These are phyloP conservation scores for Esox masquinongy DNA, from an alignment of 2,797 vertebrate species.

Conservation along the genomic window DNA sequence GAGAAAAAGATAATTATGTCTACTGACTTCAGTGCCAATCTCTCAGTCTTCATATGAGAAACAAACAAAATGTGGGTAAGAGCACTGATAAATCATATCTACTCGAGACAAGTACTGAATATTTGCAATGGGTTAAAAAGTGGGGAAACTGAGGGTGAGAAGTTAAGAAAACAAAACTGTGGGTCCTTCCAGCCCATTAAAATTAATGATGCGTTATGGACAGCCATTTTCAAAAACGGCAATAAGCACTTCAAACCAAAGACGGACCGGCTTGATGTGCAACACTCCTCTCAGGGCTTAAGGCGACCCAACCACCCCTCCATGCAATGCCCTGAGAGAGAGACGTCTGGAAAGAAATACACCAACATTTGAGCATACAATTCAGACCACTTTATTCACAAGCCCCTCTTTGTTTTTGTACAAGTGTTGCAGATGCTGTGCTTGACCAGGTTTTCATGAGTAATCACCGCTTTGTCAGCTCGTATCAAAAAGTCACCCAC, in stretches of 20 bases:
- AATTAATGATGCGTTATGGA: constrained; percentile 64
- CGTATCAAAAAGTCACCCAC: constrained; percentile 57
- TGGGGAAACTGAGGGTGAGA: neutral
- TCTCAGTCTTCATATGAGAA: constrained; percentile 56
- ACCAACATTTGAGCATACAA: constrained; percentile 76
- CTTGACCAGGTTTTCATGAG: constrained; percentile 61
- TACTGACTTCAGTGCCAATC: constrained; percentile 56
- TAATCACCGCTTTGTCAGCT: constrained; percentile 58
- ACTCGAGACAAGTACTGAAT: constrained; percentile 45
- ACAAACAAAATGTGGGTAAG: constrained; percentile 51
- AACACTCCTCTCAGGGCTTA: constrained; percentile 44
- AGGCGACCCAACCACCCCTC: constrained; percentile 50
- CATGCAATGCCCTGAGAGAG: constrained; percentile 60
- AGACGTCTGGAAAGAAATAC: constrained; percentile 73
- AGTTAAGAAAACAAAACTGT: constrained; percentile 21
- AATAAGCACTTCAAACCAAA: constrained; percentile 46
- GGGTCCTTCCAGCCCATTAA: constrained; percentile 36
- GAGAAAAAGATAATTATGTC: constrained; percentile 26
- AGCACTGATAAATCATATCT: constrained; percentile 56
- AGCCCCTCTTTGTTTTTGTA: constrained; percentile 72
- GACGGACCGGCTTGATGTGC: constrained; percentile 43
- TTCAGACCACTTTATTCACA: constrained; percentile 84
- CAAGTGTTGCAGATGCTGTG: constrained; percentile 69
- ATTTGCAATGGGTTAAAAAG: constrained; percentile 65
- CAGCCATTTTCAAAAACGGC: constrained; percentile 64